Evolutionary conservation across 1,140 invertebrate genomes (phyloP), one percentile per base, ranked within the genome.

Genomic region (Plectrocnemia conspersa): DNA sequence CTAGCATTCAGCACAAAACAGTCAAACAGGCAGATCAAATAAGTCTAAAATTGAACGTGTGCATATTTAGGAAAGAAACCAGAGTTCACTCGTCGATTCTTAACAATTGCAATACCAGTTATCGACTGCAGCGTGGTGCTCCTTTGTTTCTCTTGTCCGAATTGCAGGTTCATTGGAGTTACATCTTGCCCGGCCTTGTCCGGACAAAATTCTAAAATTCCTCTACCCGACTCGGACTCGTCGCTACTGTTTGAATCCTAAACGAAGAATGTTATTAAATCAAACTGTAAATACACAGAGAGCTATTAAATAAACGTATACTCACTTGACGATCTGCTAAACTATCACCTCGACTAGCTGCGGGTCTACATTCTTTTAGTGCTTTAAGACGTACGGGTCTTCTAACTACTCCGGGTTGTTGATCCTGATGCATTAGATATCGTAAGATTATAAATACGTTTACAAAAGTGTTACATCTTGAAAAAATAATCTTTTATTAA

Each of bases 161-260:
- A 93, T 63, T 89, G 84, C 54, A 91, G 80, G 69, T 89, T 89
- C 44, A 89, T 76, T 5, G 91, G 90, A 7, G 89, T 91, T 9
- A 92, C 87, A 68, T 93, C 91, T 66, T 85, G 83, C 5, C 90
- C 90, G 0, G 89, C 90, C 72, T 92, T 93, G 40, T 90, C 86
- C 1, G 91, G 88, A 29, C 85, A 86, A 70, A 93, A 91, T 66
- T 93, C 91, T 19, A 93, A 65, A 63, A 87, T 86, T 21, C 84
- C 84, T 54, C 84, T 81, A 24, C 83, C 83, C 25, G 68, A 68
- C 5, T 72, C 72, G 2, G 72, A 72, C 47, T 76, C 73, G 2
- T 72, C 73, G 40, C 74, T 73, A 46, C 74, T 73, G 50, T 76
- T 73, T n/a, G 71, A 74, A 63, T 71, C 73, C 54, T 74, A 5